These are phyloP conservation scores for Coendou prehensilis DNA, from an alignment of 2,797 vertebrate genomes.

Conservation along the genomic window DNA sequence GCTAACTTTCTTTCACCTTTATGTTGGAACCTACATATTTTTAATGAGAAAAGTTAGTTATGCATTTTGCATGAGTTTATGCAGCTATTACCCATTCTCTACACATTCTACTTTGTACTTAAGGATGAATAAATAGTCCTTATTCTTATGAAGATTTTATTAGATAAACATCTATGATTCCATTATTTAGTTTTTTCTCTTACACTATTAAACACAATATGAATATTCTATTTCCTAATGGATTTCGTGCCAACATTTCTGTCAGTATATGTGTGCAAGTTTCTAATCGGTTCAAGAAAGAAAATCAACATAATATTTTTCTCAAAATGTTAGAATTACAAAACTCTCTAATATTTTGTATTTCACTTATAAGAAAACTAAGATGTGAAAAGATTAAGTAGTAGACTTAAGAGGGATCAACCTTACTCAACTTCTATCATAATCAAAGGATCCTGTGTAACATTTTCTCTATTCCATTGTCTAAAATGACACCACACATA, in stretches of 20 bases:
- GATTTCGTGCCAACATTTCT: slow-evolving; percentile 21
- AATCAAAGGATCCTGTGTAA: background rate
- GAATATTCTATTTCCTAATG: slow-evolving; percentile 70
- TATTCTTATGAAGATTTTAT: slow-evolving; percentile 76
- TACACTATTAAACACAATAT: background rate
- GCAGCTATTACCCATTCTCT: background rate
- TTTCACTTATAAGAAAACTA: background rate
- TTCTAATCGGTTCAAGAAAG: background rate
- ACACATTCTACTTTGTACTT: background rate
- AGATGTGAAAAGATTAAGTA: background rate
- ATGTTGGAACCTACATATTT: background rate
- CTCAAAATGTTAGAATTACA: background rate
- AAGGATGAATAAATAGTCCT: slow-evolving; percentile 48
- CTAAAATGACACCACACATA: background rate
- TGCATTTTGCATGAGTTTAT: slow-evolving; percentile 45
- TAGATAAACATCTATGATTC: slow-evolving; percentile 38
- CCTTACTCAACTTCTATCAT: background rate
- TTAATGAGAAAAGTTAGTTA: slow-evolving; percentile 8
- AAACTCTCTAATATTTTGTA: background rate
- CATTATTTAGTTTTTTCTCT: slow-evolving; percentile 33
- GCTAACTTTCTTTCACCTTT: slow-evolving; percentile 5
- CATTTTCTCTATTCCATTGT: background rate
- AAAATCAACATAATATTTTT: slow-evolving; percentile 15
- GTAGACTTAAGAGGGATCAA: background rate
- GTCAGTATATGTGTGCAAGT: background rate